These are phyloP conservation scores for Archaeoteleia sp. DNA, from an alignment of 2,888 invertebrate genomes.

Conservation along the genomic window DNA sequence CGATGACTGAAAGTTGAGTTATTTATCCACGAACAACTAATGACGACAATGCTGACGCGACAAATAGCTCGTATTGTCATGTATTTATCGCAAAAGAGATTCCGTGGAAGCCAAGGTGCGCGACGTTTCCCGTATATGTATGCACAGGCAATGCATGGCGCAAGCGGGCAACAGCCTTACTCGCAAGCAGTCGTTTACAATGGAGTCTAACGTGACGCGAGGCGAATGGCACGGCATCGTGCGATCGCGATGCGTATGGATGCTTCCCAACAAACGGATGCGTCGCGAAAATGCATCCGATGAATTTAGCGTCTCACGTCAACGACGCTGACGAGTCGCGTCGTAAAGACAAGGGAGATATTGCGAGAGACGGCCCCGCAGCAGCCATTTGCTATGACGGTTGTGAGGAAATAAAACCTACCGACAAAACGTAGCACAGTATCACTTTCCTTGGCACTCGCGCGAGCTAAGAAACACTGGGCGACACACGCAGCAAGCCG, in stretches of 20 bases:
- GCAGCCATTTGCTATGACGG: constrained; percentile 71
- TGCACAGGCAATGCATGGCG: constrained; percentile 45
- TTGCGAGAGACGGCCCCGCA: constrained; percentile 26
- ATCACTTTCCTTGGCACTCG: constrained; percentile 47
- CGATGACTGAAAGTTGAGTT: constrained; percentile 34
- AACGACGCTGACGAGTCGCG: too few species aligned
- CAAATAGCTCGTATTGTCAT: constrained; percentile 3
- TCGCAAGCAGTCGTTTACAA: constrained; percentile 42
- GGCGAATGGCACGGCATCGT: constrained; percentile 1
- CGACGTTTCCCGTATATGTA: constrained; percentile 20
- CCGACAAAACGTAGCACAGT: constrained; percentile 61
- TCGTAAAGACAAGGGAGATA: too few species aligned
- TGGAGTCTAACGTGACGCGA: constrained; percentile 55
- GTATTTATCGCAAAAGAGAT: background rate
- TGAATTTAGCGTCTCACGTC: too few species aligned
- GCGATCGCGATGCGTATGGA: background rate
- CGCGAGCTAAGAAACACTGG: background rate
- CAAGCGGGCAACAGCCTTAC: constrained; percentile 53
- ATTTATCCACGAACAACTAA: constrained; percentile 14
- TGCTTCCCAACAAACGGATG: background rate
- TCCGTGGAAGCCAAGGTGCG: background rate
- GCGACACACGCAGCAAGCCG: constrained; percentile 2
- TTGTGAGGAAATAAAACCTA: constrained; percentile 67
- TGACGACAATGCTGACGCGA: background rate
- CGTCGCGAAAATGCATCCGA: too few species aligned